Evolutionary conservation across 2,797 vertebrate species (phyloP), one percentile per base, ranked within the genome.

Genomic region (Myoxocephalus aenaeus): DNA sequence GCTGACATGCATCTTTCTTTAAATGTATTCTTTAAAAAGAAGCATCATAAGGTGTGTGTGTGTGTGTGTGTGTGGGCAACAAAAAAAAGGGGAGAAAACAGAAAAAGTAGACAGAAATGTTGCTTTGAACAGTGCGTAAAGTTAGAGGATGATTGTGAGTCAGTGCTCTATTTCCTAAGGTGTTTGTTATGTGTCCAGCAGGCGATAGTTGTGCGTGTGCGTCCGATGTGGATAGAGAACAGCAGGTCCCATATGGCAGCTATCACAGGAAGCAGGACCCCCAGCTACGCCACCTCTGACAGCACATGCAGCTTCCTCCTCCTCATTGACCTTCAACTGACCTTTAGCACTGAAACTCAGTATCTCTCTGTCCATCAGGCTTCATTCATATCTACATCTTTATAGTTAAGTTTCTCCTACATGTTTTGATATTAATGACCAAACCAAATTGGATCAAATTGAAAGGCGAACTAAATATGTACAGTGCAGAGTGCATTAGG

Each of bases 221-320:
- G 53, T 53, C 56, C 48, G 77, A 80, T 46, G 44, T 38, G 56
- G 32, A 82, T 57, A 74, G 73, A 87, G 81, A 79, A 70, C 81
- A 82, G 75, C 79, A 77, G 85, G 81, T 82, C 75, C 65, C 88
- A 86, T 86, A 89, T 81, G 83, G 84, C 68, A 65, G 54, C 81
- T 69, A 89, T 94, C 88, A 85, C 73, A 83, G 80, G 69, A 82
- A 78, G 74, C 81, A 63, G 61, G 70, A 86, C 79, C 71, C 65
- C 67, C 81, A 82, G 79, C 73, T 27, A 61, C 77, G 46, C 20
- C 38, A 57, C 80, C 50, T 75, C 17, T 0, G 66, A 73, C 62
- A 63, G 69, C 70, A 62, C 54, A 63, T 29, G 32, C 74, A 54
- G 69, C 66, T 75, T 82, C 71, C 61, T 74, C 71, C 68, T 81